Evolutionary conservation across 2,888 invertebrate species (phyloP), one percentile per base, ranked within the genome.

Genomic region (Barypeithes pellucidus): DNA sequence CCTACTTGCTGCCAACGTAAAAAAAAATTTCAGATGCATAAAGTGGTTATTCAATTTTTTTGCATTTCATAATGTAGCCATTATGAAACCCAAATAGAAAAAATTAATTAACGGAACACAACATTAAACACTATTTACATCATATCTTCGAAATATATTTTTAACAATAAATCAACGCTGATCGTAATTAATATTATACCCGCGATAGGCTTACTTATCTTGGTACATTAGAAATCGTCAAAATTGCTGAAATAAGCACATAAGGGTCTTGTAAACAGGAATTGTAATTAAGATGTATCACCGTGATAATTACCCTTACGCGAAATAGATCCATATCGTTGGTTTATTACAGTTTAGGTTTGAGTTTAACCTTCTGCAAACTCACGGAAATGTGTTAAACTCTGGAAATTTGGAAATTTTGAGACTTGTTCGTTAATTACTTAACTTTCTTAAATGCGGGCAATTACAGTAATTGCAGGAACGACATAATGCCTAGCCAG

Each of bases 271-370:
- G 50, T 50, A 50, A 65, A 65, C 65, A 65, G 50, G 52, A 50
- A 67, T 41, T 12, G 67, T 57, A 67, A 67, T 67, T 67, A 67
- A 67, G 67, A 67, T 67, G 18, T 67, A 67, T 67, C 54, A 43
- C 43, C 11, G 57, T 41, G 67, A 67, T 67, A 67, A 67, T 67
- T 67, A 54, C 57, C 41, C 36, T 41, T 24, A 57, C 54, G 57
- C 67, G 52, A 43, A 45, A 50, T 57, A 67, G 67, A 67, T 67
- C n/a, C 67, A 57, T 67, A 67, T 67, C 67, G 29, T 54, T 57
- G 57, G 67, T 45, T 67, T 67, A 67, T 67, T 67, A 45, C 67
- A 67, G 67, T 67, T 29, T 67, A 22, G 57, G 43, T 52, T 67
- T 33, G 18, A 67, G 57, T 67, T 67, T 67, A 59, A 67, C 57